Evolutionary conservation across 1,140 invertebrate species (phyloP).

Genomic region (Zaprionus inermis): DNA sequence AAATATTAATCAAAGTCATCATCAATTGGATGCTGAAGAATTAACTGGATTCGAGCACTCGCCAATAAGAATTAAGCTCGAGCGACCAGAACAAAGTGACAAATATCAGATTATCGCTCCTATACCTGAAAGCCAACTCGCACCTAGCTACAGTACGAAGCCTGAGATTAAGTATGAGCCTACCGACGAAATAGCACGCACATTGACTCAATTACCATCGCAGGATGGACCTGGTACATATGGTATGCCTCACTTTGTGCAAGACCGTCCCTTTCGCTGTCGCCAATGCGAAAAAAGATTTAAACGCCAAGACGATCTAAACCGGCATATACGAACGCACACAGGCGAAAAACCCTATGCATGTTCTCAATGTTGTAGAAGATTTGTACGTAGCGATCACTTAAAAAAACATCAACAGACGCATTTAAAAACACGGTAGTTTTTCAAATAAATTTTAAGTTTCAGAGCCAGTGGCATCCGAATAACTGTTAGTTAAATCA

Average conservation of each 20-base stretch:
- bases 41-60: conserved; percentile 45
- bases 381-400: conserved; percentile 94
- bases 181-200: conserved; percentile 68
- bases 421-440: conserved; percentile 86
- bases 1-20: conserved; percentile 33
- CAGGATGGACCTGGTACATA: conserved; percentile 65
- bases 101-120: conserved; percentile 71
- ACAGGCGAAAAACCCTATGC: conserved; percentile 92
- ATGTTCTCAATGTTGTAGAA: conserved; percentile 89
- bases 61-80: conserved; percentile 74
- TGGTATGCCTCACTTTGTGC: conserved; percentile 65
- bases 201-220: conserved; percentile 65
- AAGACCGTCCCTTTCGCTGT: conserved; percentile 91
- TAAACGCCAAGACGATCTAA: conserved; percentile 93
- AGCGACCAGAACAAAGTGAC: conserved; percentile 74
- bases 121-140: conserved; percentile 52
- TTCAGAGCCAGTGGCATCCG: conserved; percentile 63
- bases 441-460: conserved; percentile 60
- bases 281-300: conserved; percentile 91
- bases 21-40: conserved; percentile 41
- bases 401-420: conserved; percentile 93
- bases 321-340: conserved; percentile 93
- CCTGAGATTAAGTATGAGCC: conserved; percentile 74
- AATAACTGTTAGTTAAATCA: conserved; percentile 69
- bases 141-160: conserved; percentile 54